Evolutionary conservation across 2,113 vertebrate genomes (phyloP).

Genomic region (Grantiella picta): DNA sequence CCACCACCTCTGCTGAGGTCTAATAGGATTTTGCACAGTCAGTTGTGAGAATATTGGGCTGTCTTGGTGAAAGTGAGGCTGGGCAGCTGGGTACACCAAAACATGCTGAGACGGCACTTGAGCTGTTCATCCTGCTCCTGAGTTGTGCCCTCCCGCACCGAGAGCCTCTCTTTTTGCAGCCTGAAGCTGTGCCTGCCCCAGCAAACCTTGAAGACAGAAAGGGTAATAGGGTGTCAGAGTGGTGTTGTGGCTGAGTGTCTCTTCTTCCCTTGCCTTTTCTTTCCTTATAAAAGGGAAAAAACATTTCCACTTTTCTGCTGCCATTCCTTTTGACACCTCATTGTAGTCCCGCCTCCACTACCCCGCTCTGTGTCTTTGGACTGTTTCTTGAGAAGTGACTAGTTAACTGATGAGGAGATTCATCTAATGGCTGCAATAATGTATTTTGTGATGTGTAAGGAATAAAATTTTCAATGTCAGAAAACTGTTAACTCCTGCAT

Average conservation of each 20-base stretch:
- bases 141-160: background rate
- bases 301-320: background rate
- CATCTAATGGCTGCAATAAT: background rate
- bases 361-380: background rate
- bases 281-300: background rate
- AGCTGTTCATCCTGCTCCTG: background rate
- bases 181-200: background rate
- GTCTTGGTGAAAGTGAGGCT: background rate
- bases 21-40: background rate
- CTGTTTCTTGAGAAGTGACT: background rate
- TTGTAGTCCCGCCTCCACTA: background rate
- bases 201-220: fast-evolving
- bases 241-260: background rate
- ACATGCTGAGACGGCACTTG: background rate
- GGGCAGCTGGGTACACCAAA: background rate
- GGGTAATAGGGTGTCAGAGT: background rate
- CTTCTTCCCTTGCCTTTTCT: background rate
- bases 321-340: background rate
- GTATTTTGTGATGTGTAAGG: background rate
- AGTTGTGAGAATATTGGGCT: background rate
- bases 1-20: too few relatives aligned
- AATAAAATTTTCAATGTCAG: background rate
- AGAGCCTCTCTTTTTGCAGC: background rate
- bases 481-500: background rate
- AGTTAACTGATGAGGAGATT: background rate